Base-by-base conservation (phyloP, 1,140 invertebrate species). In the Dufourea novaeangliae region DNA sequence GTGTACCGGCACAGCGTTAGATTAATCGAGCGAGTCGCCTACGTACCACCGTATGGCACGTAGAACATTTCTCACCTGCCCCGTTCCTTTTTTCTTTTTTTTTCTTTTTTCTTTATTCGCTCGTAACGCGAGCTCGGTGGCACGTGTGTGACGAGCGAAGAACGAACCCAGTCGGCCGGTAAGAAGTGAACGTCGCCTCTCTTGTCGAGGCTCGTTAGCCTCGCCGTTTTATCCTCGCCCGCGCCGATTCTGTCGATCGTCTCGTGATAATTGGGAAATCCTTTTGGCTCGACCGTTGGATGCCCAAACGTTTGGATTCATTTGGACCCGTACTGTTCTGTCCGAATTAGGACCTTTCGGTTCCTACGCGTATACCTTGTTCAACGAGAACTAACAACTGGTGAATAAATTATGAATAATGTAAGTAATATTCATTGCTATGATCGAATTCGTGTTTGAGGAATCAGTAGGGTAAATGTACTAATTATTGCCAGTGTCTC, bases 1-100 rank as follows among this genome's bases (percentile, higher is more conserved):
- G n/a, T n/a, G n/a, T n/a, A n/a, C 46, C 3, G 20, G 52, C 62
- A 44, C 41, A 2, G 44, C 63, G 72, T 62, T 66, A 44, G 63
- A 84, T 72, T 77, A 71, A 70, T 57, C 41, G 62, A 83, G 62
- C 52, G 57, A 34, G 63, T 73, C 68, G 78, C n/a, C 77, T 74
- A 61, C 78, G 63, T 80, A 77, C 63, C n/a, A 50, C 39, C 52
- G 63, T 80, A 77, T 69, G 78, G 68, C 82, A 76, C 63, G 77
- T 80, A 54, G 29, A 69, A 37, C 25, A 46, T 69, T 73, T 76
- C 54, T 77, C 68, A 62, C 76, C 63, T 79, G 41, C 62, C 62
- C 46, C 11, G 66, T 54, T 41, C 32, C 5, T n/a, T 22, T 20
- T 22, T 52, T 12, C n/a, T 39, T 22, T 20, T 8, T 34, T 20